A percentile compares a stretch with the other conserved stretches of the same genome.
Conservation (phyloP, 1,140 invertebrate genomes). For the Anastrepha ludens region DNA sequence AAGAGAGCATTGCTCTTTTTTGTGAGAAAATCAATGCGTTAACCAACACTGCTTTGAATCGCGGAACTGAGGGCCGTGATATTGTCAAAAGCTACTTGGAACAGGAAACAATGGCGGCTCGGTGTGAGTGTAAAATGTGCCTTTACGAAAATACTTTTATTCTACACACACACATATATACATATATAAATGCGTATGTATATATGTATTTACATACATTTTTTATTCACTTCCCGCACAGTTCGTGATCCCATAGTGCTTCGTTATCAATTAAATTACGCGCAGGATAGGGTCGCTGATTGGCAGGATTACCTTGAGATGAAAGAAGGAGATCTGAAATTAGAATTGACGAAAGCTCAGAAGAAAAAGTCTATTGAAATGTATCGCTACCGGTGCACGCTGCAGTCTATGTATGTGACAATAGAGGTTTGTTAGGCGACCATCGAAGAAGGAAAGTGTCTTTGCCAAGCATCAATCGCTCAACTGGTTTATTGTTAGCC, state of each 20-base stretch:
- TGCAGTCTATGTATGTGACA: conserved; percentile 5
- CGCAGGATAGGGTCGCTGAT: neutral
- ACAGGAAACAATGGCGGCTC: neutral
- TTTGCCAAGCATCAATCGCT: too few species aligned
- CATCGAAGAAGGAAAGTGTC: neutral
- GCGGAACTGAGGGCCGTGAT: neutral
- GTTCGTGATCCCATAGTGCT: conserved; percentile 1
- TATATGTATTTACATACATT: neutral
- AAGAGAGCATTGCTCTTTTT: neutral
- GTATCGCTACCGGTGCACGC: neutral
- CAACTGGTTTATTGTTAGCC: neutral
- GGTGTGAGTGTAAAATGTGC: neutral
- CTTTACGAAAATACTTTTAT: too few species aligned
- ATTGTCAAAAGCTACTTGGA: neutral
- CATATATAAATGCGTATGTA: neutral
- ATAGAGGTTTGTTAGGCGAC: neutral
- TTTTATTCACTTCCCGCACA: neutral
- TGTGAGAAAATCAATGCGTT: conserved; percentile 7
- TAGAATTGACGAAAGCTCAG: neutral
- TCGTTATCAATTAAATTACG: neutral
- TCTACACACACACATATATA: neutral
- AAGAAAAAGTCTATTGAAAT: neutral
- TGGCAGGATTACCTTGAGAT: neutral
- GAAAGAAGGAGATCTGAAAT: neutral
- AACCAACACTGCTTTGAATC: neutral